phyloP scores from a whole-genome alignment of 2,113 vertebrate genomes.

The western clawed frog (Xenopus tropicalis) region UCB_Xtro_10.0 CM004447.2:120865501-120866000 shows the following conservation, averaged over 20 bases:
- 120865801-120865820: no score
- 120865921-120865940: no score
- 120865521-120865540: constrained; percentile 64
- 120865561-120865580: constrained; percentile 75
- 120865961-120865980: no score
- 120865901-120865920: no score
- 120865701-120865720: background rate
- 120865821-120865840: no score
- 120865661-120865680: constrained; percentile 49
- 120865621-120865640: constrained; percentile 55
- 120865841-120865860: no score
- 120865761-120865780: no score
- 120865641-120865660: constrained; percentile 47
- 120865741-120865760: background rate
- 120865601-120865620: constrained; percentile 68
- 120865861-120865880: no score
- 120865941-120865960: no score
- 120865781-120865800: no score
- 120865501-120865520: constrained; percentile 65
- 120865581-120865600: constrained; percentile 75
- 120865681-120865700: background rate
- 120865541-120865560: constrained; percentile 58
- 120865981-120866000: no score
- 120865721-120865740: background rate
- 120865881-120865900: no score